These are phyloP conservation scores for Istiophorus platypterus DNA, from an alignment of 2,113 vertebrate species.

Conservation along the genomic window DNA sequence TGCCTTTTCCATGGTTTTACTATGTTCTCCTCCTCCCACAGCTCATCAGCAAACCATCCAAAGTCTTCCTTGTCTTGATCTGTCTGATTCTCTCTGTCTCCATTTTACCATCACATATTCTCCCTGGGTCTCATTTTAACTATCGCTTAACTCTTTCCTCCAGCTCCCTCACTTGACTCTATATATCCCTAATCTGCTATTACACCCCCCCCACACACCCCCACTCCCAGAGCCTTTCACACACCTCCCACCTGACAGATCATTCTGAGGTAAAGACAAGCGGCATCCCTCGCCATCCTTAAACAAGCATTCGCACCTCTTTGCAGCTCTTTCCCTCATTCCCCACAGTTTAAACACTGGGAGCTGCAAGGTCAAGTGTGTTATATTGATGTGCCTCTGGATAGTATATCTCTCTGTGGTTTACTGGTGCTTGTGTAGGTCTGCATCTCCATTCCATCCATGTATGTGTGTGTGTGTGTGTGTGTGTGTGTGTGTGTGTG, in stretches of 20 bases:
- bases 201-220: background rate
- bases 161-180: constrained; percentile 31
- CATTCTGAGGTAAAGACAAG: constrained; percentile 41
- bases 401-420: constrained; percentile 36
- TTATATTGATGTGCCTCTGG: constrained; percentile 46
- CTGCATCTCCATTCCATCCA: constrained; percentile 1
- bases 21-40: background rate
- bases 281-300: constrained; percentile 14
- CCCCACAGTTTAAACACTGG: constrained; percentile 48
- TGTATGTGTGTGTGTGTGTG: constrained; percentile 1
- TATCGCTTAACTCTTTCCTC: constrained; percentile 32
- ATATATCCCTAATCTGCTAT: constrained; percentile 60
- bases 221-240: constrained; percentile 7
- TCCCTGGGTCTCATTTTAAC: constrained; percentile 23
- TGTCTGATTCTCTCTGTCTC: background rate
- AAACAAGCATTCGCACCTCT: constrained; percentile 16
- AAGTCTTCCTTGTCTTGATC: background rate
- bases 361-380: constrained; percentile 74
- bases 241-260: constrained; percentile 46
- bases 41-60: constrained; percentile 4
- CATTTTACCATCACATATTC: constrained; percentile 41
- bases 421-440: constrained; percentile 53
- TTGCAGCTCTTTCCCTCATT: constrained; percentile 33
- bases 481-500: constrained; percentile 1
- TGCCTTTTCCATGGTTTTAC: background rate